Evolutionary conservation across 2,797 vertebrate genomes (phyloP).

Genomic region (Gallinago solitaria): DNA sequence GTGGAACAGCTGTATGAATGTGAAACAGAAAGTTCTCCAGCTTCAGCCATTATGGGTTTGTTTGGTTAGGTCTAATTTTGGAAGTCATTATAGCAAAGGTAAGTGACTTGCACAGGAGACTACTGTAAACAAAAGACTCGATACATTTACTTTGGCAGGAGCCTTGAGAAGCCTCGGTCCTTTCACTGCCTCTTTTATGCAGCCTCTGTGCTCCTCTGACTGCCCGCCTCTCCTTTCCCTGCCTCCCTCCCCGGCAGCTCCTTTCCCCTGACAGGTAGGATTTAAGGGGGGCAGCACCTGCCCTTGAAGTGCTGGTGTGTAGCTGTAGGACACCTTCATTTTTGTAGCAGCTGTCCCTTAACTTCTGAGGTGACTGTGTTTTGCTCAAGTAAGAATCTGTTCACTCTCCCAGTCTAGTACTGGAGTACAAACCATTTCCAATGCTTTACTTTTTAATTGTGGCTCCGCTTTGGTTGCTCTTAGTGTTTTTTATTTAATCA

Average conservation of each 20-base stretch:
- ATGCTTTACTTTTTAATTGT: neutral
- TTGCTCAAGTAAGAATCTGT: neutral
- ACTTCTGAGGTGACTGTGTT: neutral
- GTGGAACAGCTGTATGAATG: conserved; percentile 39
- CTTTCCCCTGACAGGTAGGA: neutral
- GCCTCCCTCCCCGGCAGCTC: neutral
- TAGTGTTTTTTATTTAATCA: neutral
- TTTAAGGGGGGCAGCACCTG: conserved; percentile 18
- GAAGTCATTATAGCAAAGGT: conserved; percentile 51
- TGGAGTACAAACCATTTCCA: neutral
- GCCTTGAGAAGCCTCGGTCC: neutral
- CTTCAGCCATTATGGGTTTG: conserved; percentile 37
- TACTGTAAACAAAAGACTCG: conserved; percentile 61
- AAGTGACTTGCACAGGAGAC: conserved; percentile 55
- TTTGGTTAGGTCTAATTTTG: conserved; percentile 63
- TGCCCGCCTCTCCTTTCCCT: neutral
- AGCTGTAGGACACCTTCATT: neutral
- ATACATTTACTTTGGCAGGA: conserved; percentile 61
- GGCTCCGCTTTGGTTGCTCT: neutral
- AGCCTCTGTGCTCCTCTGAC: neutral
- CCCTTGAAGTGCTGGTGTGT: neutral
- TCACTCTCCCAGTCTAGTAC: neutral
- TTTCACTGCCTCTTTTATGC: conserved; percentile 44
- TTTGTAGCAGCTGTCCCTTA: neutral
- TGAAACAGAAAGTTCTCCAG: conserved; percentile 63